phyloP scores from a whole-genome alignment of 2,113 vertebrate species.

The Oryzias melastigma region DNA sequence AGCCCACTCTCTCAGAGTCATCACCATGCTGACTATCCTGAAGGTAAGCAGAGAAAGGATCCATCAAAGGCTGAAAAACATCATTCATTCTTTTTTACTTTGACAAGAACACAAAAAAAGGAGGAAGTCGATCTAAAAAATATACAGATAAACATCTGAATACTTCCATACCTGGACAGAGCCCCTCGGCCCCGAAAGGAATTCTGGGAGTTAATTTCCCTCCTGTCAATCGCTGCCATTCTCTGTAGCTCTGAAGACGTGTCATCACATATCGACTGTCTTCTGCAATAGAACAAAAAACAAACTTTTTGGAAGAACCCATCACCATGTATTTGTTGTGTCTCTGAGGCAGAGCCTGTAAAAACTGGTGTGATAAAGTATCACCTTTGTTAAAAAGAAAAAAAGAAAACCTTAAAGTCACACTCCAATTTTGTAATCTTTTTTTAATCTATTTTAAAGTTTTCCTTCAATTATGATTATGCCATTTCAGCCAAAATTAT shows the following conservation, averaged over 20 bases:
- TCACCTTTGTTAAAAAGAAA: too few species aligned
- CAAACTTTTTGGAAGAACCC: background rate
- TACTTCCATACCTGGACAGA: constrained; percentile 78
- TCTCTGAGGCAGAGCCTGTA: too few species aligned
- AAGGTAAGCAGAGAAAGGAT: background rate
- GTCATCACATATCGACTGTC: constrained; percentile 75
- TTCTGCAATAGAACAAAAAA: constrained; percentile 63
- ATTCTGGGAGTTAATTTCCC: constrained; percentile 59
- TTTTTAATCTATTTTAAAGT: too few species aligned
- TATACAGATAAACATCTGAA: background rate
- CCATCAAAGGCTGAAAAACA: background rate
- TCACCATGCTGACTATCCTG: constrained; percentile 85
- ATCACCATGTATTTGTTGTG: background rate
- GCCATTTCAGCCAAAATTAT: too few species aligned
- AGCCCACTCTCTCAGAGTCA: constrained; percentile 89
- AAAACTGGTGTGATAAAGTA: too few species aligned
- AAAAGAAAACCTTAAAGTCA: too few species aligned
- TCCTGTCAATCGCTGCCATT: constrained; percentile 68
- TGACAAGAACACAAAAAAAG: background rate
- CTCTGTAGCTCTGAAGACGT: constrained; percentile 82
- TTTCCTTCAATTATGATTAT: too few species aligned
- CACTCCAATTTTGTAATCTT: too few species aligned
- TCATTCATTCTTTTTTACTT: background rate
- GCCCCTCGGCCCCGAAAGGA: constrained; percentile 74
- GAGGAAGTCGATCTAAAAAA: background rate